These are phyloP conservation scores for Paguma larvata DNA, from an alignment of 2,797 vertebrate species.

Conservation along the genomic window DNA sequence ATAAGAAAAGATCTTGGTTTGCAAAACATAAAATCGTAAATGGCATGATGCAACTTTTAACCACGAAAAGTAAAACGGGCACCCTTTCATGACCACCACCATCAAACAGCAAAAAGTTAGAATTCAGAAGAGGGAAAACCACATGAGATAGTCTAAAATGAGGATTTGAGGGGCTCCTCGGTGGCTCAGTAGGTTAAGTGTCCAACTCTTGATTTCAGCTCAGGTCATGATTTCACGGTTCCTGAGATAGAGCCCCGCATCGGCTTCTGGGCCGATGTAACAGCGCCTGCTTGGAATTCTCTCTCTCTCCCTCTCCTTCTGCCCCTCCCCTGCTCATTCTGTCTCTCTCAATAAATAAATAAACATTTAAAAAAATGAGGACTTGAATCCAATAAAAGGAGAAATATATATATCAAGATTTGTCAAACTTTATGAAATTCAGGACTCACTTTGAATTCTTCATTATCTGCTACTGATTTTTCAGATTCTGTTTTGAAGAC, in stretches of 20 bases:
- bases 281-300: no score
- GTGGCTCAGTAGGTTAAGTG: no score
- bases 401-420: not conserved
- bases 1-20: not conserved
- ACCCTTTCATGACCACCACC: rapidly evolving
- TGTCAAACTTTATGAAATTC: not conserved
- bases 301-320: no score
- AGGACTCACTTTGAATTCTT: not conserved
- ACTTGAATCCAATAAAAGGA: not conserved
- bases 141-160: not conserved
- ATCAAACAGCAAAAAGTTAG: not conserved
- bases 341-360: no score
- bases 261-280: no score
- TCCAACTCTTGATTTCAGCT: no score
- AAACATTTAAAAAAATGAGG: not conserved
- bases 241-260: no score
- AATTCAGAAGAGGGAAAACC: not conserved
- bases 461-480: not conserved
- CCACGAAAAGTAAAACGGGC: not conserved
- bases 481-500: not conserved
- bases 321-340: no score
- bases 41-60: not conserved
- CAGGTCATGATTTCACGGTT: no score
- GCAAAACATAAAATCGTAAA: not conserved
- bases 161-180: not conserved